Conservation (phyloP, 2,888 invertebrate species). For the Gastrophysa polygoni region DNA sequence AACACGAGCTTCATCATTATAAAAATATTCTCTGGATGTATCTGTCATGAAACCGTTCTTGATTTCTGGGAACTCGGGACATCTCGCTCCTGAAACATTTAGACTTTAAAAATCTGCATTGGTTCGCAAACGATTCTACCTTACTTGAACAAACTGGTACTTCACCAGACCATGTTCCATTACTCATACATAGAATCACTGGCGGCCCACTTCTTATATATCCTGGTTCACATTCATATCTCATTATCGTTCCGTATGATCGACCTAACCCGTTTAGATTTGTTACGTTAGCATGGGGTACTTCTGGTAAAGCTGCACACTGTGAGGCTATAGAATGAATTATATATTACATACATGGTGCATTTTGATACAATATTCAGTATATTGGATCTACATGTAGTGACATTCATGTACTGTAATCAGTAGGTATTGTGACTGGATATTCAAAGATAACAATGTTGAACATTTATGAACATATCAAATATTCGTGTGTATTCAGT, state of each 20-base stretch:
- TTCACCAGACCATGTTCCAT: conserved; percentile 93
- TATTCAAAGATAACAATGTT: too few relatives aligned
- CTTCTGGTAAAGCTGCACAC: conserved; percentile 85
- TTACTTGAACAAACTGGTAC: conserved; percentile 85
- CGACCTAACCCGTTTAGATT: conserved; percentile 88
- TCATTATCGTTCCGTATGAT: conserved; percentile 91
- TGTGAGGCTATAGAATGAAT: conserved; percentile 74
- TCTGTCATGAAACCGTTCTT: conserved; percentile 89
- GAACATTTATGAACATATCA: too few relatives aligned
- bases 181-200: conserved; percentile 92
- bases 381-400: too few relatives aligned
- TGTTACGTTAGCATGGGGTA: conserved; percentile 84
- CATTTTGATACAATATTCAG: conserved; percentile 12
- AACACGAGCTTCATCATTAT: conserved; percentile 88
- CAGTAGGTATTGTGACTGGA: too few relatives aligned
- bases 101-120: not conserved
- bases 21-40: conserved; percentile 75
- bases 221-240: conserved; percentile 91
- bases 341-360: not conserved
- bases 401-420: too few relatives aligned
- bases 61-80: conserved; percentile 78
- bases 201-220: conserved; percentile 88
- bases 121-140: conserved; percentile 37
- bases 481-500: too few relatives aligned
- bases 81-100: conserved; percentile 63